Conservation (phyloP, 2,113 vertebrate genomes). For the Hippoglossus stenolepis region DNA sequence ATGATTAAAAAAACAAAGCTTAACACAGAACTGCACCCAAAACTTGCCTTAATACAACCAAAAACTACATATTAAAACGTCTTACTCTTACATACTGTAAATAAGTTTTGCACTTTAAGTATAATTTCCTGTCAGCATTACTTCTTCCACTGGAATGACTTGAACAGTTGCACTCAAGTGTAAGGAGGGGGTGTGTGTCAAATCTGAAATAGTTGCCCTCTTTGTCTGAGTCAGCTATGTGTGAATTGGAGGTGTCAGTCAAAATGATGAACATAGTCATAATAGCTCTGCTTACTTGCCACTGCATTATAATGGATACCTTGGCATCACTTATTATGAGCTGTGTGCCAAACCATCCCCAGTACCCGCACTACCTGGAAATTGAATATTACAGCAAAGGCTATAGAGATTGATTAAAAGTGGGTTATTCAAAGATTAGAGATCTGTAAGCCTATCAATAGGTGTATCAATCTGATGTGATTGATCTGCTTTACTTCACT, state of each 20-base stretch:
- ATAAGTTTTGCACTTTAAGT: too few relatives aligned
- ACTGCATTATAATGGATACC: slow-evolving; percentile 38
- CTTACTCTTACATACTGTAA: neutral
- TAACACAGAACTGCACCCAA: neutral
- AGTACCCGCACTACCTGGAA: slow-evolving; percentile 14
- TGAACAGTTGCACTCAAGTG: neutral
- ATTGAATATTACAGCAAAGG: neutral
- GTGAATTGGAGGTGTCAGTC: slow-evolving; percentile 42
- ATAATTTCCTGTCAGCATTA: neutral
- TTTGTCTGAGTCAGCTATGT: slow-evolving; percentile 28
- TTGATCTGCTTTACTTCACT: neutral
- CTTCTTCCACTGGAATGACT: too few relatives aligned
- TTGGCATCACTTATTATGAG: slow-evolving; percentile 21
- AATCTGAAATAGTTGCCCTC: slow-evolving; percentile 19
- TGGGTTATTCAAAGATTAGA: slow-evolving; percentile 8
- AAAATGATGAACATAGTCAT: slow-evolving; percentile 51
- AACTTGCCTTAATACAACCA: neutral
- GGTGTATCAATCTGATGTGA: slow-evolving; percentile 17
- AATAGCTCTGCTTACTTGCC: slow-evolving; percentile 41
- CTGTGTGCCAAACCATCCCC: slow-evolving; percentile 2
- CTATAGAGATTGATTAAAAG: neutral
- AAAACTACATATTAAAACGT: neutral
- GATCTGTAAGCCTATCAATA: slow-evolving; percentile 1
- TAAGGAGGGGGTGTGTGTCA: neutral
- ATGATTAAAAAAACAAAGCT: too few relatives aligned